phyloP scores from a whole-genome alignment of 2,113 vertebrate species.

The Brachyistius frenatus region DNA sequence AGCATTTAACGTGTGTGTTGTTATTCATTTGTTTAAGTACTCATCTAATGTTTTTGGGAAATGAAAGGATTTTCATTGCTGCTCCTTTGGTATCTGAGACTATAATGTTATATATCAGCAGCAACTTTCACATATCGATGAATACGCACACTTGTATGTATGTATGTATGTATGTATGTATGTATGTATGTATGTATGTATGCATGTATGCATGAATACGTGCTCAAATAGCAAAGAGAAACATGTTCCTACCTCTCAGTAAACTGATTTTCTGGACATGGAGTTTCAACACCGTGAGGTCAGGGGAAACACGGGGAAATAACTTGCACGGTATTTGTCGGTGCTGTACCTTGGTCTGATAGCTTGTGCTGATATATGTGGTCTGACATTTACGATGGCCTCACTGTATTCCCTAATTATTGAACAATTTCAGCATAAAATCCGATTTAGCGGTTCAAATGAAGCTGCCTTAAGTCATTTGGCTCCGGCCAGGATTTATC shows the following conservation, averaged over 20 bases:
- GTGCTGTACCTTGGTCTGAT: slow-evolving; percentile 47
- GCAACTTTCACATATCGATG: not conserved
- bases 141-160: not conserved
- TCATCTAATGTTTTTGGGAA: slow-evolving; percentile 1
- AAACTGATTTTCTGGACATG: slow-evolving; percentile 49
- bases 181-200: not conserved
- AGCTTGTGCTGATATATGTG: slow-evolving; percentile 71
- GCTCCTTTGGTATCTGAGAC: not conserved
- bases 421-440: slow-evolving; percentile 77
- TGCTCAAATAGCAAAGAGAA: slow-evolving; percentile 11
- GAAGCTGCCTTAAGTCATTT: slow-evolving; percentile 76
- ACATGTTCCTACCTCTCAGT: slow-evolving; percentile 13
- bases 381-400: slow-evolving; percentile 66
- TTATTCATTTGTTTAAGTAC: not conserved
- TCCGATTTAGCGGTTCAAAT: slow-evolving; percentile 75
- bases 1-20: not conserved
- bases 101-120: slow-evolving; percentile 16
- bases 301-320: slow-evolving; percentile 33
- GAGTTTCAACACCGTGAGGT: slow-evolving; percentile 43
- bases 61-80: not conserved
- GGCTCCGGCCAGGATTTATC: slow-evolving; percentile 64
- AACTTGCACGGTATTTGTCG: slow-evolving; percentile 39
- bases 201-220: slow-evolving; percentile 1
- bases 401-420: slow-evolving; percentile 77
- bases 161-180: not conserved